A percentile compares a stretch with the other conserved stretches of the same genome.
These are phyloP conservation scores for Andricus quercusramuli DNA, from an alignment of 2,888 invertebrate genomes.

Conservation along the genomic window DNA sequence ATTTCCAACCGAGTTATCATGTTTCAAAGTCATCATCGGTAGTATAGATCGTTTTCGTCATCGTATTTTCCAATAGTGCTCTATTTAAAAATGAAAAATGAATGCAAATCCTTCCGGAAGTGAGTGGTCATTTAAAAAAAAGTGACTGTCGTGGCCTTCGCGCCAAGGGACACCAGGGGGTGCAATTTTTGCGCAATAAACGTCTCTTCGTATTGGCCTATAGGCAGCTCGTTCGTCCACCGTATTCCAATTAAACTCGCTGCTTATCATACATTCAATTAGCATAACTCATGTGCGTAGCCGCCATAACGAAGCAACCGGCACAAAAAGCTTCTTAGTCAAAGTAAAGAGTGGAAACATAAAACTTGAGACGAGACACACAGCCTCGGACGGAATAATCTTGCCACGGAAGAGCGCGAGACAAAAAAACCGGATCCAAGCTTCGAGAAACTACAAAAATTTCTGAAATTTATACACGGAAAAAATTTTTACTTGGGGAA, in stretches of 20 bases:
- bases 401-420: neutral
- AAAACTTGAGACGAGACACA: slow-evolving; percentile 25
- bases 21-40: too few relatives aligned
- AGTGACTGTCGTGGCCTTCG: neutral
- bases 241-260: slow-evolving; percentile 39
- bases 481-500: too few relatives aligned
- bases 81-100: neutral
- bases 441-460: neutral
- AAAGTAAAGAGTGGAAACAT: slow-evolving; percentile 33
- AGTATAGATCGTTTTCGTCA: too few relatives aligned
- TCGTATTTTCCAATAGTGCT: neutral
- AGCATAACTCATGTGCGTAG: slow-evolving; percentile 37
- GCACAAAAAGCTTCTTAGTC: slow-evolving; percentile 40
- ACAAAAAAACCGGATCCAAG: neutral
- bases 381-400: neutral
- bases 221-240: slow-evolving; percentile 22
- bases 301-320: slow-evolving; percentile 31
- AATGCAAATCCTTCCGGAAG: slow-evolving; percentile 16
- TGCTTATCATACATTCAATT: slow-evolving; percentile 41
- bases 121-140: neutral
- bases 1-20: too few relatives aligned
- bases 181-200: slow-evolving; percentile 28
- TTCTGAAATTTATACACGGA: neutral
- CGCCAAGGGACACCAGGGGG: slow-evolving; percentile 18
- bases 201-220: slow-evolving; percentile 25